Conservation (phyloP, 2,113 vertebrate genomes). For the Anguilla japonica region DNA sequence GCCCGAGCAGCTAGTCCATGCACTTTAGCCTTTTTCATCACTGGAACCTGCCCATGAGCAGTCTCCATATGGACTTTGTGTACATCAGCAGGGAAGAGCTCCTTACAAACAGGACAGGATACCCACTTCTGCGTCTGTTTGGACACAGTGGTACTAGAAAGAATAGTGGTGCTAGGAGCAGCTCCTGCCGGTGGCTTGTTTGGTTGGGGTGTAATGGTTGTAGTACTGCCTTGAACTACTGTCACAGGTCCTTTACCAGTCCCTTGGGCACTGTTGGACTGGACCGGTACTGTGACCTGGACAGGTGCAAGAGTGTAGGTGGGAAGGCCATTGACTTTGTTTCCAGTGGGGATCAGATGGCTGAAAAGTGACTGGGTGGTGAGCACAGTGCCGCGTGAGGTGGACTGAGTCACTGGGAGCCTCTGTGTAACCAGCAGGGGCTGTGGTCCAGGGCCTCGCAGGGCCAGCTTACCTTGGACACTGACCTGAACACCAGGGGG, state of each 20-base stretch:
- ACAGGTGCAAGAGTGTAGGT: slow-evolving; percentile 88
- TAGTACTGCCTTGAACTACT: slow-evolving; percentile 65
- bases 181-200: slow-evolving; percentile 64
- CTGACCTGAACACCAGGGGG: slow-evolving; percentile 67
- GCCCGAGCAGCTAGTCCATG: slow-evolving; percentile 83
- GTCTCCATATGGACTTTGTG: slow-evolving; percentile 90
- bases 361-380: slow-evolving; percentile 82
- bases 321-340: slow-evolving; percentile 90
- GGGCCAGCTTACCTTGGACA: slow-evolving; percentile 54
- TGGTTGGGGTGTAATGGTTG: slow-evolving; percentile 55
- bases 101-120: slow-evolving; percentile 90
- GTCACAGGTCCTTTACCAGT: slow-evolving; percentile 65
- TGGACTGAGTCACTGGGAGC: slow-evolving; percentile 68
- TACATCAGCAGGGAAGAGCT: slow-evolving; percentile 89
- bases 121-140: slow-evolving; percentile 93
- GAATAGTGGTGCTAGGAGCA: slow-evolving; percentile 35
- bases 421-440: slow-evolving; percentile 67
- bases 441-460: slow-evolving; percentile 60
- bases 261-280: slow-evolving; percentile 58
- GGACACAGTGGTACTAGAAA: slow-evolving; percentile 39
- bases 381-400: slow-evolving; percentile 72
- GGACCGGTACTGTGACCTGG: slow-evolving; percentile 79
- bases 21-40: slow-evolving; percentile 38
- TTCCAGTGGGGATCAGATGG: slow-evolving; percentile 90
- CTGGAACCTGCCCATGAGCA: slow-evolving; percentile 74